These are phyloP conservation scores for Cynoglossus semilaevis DNA, from an alignment of 2,113 vertebrate species.

Conservation along the genomic window DNA sequence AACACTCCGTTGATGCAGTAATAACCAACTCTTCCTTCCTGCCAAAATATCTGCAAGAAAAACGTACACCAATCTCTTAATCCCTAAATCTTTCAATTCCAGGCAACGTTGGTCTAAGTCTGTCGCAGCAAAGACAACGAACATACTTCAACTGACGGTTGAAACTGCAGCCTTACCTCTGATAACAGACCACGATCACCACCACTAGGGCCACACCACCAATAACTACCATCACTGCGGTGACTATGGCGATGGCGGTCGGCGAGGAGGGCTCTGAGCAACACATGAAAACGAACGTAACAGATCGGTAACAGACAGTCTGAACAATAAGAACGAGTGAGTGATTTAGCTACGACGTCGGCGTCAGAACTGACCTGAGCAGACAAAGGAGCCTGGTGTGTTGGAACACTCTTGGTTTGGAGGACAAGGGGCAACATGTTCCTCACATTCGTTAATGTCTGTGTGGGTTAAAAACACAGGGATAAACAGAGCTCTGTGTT, in stretches of 20 bases:
- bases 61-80: constrained; percentile 1
- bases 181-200: constrained; percentile 62
- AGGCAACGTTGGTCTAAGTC: neutral
- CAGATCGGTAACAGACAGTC: neutral
- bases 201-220: constrained; percentile 52
- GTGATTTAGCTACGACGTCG: neutral
- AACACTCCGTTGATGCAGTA: constrained; percentile 27
- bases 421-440: constrained; percentile 58
- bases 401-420: constrained; percentile 67
- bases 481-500: too few species aligned
- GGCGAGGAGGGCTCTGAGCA: constrained; percentile 57
- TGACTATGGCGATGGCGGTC: constrained; percentile 52
- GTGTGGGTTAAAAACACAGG: constrained; percentile 11
- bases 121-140: neutral
- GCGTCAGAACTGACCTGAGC: constrained; percentile 60
- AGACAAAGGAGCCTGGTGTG: constrained; percentile 70
- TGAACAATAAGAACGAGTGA: neutral
- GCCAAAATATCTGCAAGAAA: constrained; percentile 60
- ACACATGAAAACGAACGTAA: constrained; percentile 22
- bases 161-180: constrained; percentile 43
- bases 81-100: neutral
- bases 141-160: neutral
- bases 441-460: constrained; percentile 77
- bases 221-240: constrained; percentile 62
- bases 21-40: constrained; percentile 51